Percentiles rank a stretch among this genome's conserved stretches.
Evolutionary conservation across 2,113 vertebrate genomes (phyloP).

Genomic region (Podocnemis expansa): DNA sequence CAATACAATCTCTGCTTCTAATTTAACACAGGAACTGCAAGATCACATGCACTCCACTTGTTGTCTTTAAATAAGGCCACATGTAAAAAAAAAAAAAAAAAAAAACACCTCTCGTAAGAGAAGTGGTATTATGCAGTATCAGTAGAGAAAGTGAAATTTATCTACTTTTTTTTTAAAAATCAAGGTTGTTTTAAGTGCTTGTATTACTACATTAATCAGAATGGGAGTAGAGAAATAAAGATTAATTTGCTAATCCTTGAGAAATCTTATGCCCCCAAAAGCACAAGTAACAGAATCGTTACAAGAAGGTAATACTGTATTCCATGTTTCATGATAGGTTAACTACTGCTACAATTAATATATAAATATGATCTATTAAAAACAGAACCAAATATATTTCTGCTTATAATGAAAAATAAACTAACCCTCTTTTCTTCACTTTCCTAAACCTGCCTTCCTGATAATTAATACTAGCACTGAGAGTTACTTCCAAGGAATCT

Average conservation of each 20-base stretch:
- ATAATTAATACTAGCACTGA: not conserved
- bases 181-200: not conserved
- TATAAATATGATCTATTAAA: not conserved
- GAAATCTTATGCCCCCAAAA: not conserved
- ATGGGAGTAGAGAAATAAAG: not conserved
- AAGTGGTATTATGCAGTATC: not conserved
- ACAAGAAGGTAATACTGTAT: not conserved
- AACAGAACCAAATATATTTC: not conserved
- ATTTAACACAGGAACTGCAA: not conserved
- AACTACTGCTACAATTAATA: not conserved
- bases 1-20: not conserved
- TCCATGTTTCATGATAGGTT: too few relatives aligned
- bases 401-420: not conserved
- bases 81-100: not conserved
- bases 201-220: not conserved
- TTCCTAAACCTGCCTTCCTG: not conserved
- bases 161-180: not conserved
- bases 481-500: not conserved
- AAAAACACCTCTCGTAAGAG: not conserved
- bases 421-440: not conserved
- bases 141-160: not conserved
- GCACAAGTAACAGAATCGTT: slow-evolving; percentile 1
- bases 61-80: not conserved
- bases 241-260: not conserved
- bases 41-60: not conserved